Evolutionary conservation across 2,888 invertebrate genomes (phyloP).

Genomic region (Drosophila kambysellisi): DNA sequence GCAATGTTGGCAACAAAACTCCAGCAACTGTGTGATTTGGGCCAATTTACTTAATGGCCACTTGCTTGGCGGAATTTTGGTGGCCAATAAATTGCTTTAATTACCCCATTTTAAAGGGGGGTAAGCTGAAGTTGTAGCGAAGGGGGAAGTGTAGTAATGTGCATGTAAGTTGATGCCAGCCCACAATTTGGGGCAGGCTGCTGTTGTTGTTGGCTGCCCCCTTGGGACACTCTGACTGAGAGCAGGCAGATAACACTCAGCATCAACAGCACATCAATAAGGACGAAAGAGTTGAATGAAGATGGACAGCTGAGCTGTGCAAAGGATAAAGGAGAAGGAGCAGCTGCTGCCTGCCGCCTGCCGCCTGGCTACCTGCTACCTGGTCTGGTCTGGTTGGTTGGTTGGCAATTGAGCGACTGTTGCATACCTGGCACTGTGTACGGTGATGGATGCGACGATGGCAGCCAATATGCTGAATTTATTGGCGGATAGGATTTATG

Average conservation of each 20-base stretch:
- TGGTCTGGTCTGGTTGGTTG: background rate
- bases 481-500: slow-evolving; percentile 90
- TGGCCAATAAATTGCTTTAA: slow-evolving; percentile 81
- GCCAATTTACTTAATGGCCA: slow-evolving; percentile 76
- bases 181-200: slow-evolving; percentile 57
- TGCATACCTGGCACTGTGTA: slow-evolving; percentile 92
- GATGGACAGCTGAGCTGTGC: slow-evolving; percentile 61
- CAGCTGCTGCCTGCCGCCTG: slow-evolving; percentile 7
- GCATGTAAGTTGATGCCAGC: slow-evolving; percentile 67
- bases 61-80: slow-evolving; percentile 60
- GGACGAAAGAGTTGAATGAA: slow-evolving; percentile 47
- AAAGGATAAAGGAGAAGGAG: slow-evolving; percentile 11
- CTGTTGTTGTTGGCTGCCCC: slow-evolving; percentile 1
- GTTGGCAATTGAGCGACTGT: slow-evolving; percentile 55
- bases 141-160: slow-evolving; percentile 57
- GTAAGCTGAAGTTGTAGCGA: background rate
- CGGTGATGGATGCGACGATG: slow-evolving; percentile 91
- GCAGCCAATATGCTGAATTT: slow-evolving; percentile 94
- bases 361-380: slow-evolving; percentile 6
- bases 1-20: slow-evolving; percentile 42
- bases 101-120: slow-evolving; percentile 76
- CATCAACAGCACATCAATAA: slow-evolving; percentile 79
- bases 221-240: slow-evolving; percentile 5
- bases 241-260: slow-evolving; percentile 72
- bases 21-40: slow-evolving; percentile 24